phyloP scores from a whole-genome alignment of 2,113 vertebrate genomes.

The Megaptera novaeangliae region DNA sequence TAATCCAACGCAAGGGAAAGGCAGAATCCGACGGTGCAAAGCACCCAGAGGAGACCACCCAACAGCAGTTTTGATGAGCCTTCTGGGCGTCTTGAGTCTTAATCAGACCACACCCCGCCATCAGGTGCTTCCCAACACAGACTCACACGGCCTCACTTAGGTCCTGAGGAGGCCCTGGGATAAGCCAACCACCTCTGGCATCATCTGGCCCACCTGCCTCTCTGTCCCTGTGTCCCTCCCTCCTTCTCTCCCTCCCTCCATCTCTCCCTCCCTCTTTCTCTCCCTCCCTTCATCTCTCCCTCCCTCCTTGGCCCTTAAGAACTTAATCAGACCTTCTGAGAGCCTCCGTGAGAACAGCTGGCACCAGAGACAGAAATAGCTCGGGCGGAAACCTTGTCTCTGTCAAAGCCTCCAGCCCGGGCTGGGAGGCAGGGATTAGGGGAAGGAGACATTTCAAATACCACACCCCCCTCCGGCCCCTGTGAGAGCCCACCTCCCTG shows the following conservation, averaged over 20 bases:
- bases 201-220: neutral
- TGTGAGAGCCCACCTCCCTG: neutral
- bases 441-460: neutral
- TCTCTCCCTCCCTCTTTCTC: neutral
- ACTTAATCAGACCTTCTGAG: slow-evolving; percentile 32
- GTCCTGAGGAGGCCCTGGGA: neutral
- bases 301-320: slow-evolving; percentile 34
- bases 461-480: no score
- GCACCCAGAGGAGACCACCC: neutral
- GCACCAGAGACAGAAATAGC: slow-evolving; percentile 37
- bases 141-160: neutral
- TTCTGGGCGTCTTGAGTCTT: neutral
- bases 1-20: neutral
- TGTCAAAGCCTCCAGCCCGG: neutral
- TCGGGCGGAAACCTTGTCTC: neutral
- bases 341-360: neutral
- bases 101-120: neutral
- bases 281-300: neutral
- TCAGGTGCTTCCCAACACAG: neutral
- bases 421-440: neutral
- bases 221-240: neutral
- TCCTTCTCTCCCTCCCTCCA: neutral
- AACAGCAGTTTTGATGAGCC: neutral
- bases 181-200: neutral
- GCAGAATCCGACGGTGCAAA: no score